Evolutionary conservation across 2,888 invertebrate genomes (phyloP), one percentile per base, ranked within the genome.

Genomic region (Lasius platythorax): DNA sequence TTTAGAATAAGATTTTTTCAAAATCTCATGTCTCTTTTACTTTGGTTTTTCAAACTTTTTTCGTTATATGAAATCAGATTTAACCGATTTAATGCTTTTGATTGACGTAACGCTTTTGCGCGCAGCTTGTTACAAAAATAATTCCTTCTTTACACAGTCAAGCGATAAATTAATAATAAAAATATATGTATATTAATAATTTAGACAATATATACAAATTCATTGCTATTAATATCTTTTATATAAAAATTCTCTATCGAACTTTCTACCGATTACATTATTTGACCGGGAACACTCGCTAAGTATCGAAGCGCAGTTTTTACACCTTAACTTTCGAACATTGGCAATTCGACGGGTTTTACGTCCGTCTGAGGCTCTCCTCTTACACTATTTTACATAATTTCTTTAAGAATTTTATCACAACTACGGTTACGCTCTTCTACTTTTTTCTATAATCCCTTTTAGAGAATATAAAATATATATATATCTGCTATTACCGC

Each of bases 401-500:
- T 66, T 46, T 46, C 1, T 23, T 53, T 67, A 46, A 67, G 11
- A 46, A 43, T 15, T 33, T 73, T 3, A 66, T 66, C 56, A 53
- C 40, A 9, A 15, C 18, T 64, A 64, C 12, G 2, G 11, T 40
- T 82, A 64, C 63, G 30, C 33, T 43, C 18, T n/a, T n/a, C 33
- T 23, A 79, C 5, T 64, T 81, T 50, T 40, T 64, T 18, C 15
- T 40, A 23, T 23, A 70, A 30, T 43, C 9, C 12, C 5, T 70
- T 78, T 83, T 43, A 23, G n/a, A 72, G 18, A 84, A 82, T 84
- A 84, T 53, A 82, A 84, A 74, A 84, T 58, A 74, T 82, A 83
- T 78, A 81, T 81, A 72, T 61, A 18, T 63, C 61, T 73, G 15
- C 18, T 61, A 40, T 30, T 50, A 64, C 37, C n/a, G 8, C 63